A percentile compares a stretch with the other conserved stretches of the same genome.
Evolutionary conservation across 2,113 vertebrate genomes (phyloP).

Genomic region (Laticauda colubrina): DNA sequence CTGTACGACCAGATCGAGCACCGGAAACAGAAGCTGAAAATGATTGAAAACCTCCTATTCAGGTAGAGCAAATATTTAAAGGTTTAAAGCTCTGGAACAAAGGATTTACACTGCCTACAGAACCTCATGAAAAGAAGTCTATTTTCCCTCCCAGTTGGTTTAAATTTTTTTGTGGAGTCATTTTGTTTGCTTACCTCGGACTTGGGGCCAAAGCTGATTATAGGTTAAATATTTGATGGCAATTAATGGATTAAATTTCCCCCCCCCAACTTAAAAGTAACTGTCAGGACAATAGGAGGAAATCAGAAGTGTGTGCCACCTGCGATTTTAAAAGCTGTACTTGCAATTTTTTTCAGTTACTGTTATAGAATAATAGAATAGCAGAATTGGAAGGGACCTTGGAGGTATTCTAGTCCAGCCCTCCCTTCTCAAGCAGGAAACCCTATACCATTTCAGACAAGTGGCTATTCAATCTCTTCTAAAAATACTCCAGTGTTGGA

Average conservation of each 20-base stretch:
- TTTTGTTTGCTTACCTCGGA: background rate
- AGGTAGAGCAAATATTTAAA: slow-evolving; percentile 66
- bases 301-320: background rate
- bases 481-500: background rate
- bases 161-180: background rate
- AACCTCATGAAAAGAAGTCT: background rate
- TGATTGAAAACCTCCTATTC: slow-evolving; percentile 92
- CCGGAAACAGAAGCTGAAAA: slow-evolving; percentile 85
- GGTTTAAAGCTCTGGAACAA: background rate
- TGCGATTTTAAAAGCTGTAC: background rate
- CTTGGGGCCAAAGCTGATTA: background rate
- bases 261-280: background rate
- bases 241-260: background rate
- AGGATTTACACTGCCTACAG: background rate
- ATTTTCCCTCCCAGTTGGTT: fast-evolving
- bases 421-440: background rate
- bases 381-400: background rate
- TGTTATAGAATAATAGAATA: background rate
- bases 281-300: background rate
- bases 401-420: background rate
- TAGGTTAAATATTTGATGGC: background rate
- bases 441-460: background rate
- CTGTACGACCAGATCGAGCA: slow-evolving; percentile 85
- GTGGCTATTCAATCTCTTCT: background rate
- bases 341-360: background rate